phyloP scores from a whole-genome alignment of 1,140 invertebrate genomes.

The Samia ricini region DNA sequence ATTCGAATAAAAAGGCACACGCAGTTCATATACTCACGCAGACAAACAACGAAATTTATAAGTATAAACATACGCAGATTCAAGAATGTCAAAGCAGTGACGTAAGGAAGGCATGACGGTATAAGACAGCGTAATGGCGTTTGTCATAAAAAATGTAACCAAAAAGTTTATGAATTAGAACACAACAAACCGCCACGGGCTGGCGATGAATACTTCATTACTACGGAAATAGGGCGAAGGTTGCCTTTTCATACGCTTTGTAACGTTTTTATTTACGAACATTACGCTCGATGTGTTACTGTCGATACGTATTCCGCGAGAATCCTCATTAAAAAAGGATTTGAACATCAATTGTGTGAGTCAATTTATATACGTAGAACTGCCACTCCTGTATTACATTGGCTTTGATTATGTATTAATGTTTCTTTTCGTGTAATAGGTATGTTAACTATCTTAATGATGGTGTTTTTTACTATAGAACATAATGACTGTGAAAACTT shows the following conservation, averaged over 20 bases:
- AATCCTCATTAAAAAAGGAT: neutral
- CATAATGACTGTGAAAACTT: too few species aligned
- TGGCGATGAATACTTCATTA: constrained; percentile 43
- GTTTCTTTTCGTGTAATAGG: neutral
- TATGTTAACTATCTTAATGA: neutral
- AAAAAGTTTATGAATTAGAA: constrained; percentile 2
- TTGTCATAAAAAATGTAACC: neutral
- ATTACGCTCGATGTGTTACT: constrained; percentile 9
- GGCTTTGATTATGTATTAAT: neutral
- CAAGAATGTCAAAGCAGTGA: too few species aligned
- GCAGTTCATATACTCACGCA: too few species aligned
- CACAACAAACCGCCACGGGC: constrained; percentile 18
- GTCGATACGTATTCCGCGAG: constrained; percentile 2
- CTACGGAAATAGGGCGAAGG: constrained; percentile 35
- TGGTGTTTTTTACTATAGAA: too few species aligned
- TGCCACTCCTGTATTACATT: neutral
- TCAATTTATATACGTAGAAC: neutral
- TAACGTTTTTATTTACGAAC: constrained; percentile 31
- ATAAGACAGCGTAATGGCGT: too few species aligned
- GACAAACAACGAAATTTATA: too few species aligned
- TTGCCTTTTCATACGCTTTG: constrained; percentile 32
- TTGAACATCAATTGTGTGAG: neutral
- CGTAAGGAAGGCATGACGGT: too few species aligned
- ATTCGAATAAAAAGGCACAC: too few species aligned
- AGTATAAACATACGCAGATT: too few species aligned